Percentiles rank a stretch among this genome's conserved stretches.
Evolutionary conservation across 2,797 vertebrate genomes (phyloP).

Genomic region (Smutsia gigantea): DNA sequence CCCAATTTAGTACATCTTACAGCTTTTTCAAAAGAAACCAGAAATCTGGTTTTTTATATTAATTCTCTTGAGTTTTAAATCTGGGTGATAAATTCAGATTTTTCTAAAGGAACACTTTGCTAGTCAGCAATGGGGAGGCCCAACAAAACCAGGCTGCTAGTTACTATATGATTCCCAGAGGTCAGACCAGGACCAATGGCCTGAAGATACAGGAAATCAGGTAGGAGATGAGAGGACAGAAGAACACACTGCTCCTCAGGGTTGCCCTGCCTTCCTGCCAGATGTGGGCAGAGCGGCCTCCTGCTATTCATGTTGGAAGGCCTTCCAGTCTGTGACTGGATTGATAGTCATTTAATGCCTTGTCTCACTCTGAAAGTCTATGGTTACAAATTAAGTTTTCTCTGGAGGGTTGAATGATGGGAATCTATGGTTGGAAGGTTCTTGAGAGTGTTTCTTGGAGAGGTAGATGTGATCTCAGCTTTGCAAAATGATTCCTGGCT

Average conservation of each 20-base stretch:
- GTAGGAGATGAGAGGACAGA: neutral
- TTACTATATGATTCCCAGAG: neutral
- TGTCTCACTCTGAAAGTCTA: neutral
- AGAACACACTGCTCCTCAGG: neutral
- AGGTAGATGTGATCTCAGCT: neutral
- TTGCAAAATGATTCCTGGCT: neutral
- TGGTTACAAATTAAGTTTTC: neutral
- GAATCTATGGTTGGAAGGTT: neutral
- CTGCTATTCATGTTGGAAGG: neutral
- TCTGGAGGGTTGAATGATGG: neutral
- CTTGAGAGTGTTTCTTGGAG: neutral
- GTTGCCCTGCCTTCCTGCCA: neutral
- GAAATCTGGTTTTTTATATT: neutral
- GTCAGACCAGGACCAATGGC: neutral
- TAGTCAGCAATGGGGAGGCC: neutral
- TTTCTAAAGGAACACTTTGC: neutral
- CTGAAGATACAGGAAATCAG: neutral
- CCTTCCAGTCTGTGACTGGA: neutral
- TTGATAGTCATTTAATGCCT: neutral
- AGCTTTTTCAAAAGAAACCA: neutral
- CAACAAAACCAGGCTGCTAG: neutral
- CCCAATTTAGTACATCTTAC: neutral
- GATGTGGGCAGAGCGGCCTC: neutral
- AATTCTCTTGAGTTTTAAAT: conserved; percentile 26
- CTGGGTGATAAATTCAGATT: neutral